These are phyloP conservation scores for Eupithecia tripunctaria DNA, from an alignment of 2,888 invertebrate genomes.

Conservation along the genomic window DNA sequence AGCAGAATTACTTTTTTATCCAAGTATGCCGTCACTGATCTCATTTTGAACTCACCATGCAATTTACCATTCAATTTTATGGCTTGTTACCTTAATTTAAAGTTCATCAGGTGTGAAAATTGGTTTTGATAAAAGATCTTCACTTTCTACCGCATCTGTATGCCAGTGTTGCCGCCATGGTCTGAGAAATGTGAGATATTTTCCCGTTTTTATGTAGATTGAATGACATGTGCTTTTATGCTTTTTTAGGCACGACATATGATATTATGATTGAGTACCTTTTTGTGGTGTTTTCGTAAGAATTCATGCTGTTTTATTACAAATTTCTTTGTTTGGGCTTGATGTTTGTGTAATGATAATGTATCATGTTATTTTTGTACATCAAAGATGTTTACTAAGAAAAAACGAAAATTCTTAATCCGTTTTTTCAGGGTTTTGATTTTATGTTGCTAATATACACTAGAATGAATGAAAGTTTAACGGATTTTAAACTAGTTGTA, in stretches of 20 bases:
- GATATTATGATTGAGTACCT: constrained; percentile 19
- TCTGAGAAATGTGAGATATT: constrained; percentile 19
- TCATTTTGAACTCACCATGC: constrained; percentile 21
- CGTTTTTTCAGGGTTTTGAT: background rate
- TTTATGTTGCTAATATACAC: too few relatives aligned
- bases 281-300: constrained; percentile 4
- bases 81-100: constrained; percentile 37
- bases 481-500: too few relatives aligned
- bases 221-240: constrained; percentile 24
- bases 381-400: background rate
- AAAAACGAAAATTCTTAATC: background rate
- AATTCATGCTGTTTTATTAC: constrained; percentile 8
- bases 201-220: constrained; percentile 30
- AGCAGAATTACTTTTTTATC: background rate
- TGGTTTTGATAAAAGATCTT: constrained; percentile 20
- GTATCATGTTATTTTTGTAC: background rate
- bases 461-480: too few relatives aligned
- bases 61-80: constrained; percentile 38
- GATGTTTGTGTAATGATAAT: background rate
- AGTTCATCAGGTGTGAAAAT: constrained; percentile 40
- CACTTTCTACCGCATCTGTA: background rate
- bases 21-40: constrained; percentile 10
- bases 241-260: constrained; percentile 15
- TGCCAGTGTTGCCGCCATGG: constrained; percentile 12
- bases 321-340: background rate